Conservation (phyloP, 2,888 invertebrate species). For the Drosophila ustulata region DNA sequence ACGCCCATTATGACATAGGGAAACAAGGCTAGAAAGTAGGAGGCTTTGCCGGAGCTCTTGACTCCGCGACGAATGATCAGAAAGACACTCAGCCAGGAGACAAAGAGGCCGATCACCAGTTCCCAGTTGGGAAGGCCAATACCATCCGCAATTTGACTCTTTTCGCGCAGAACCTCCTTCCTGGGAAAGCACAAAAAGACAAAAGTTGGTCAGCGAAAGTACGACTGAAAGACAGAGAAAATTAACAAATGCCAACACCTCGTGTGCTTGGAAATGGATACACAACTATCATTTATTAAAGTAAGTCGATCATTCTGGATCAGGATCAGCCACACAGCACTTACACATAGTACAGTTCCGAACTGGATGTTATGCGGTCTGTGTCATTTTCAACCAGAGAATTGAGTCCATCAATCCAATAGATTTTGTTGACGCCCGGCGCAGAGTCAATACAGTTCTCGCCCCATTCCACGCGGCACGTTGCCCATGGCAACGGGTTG, state of each 20-base stretch:
- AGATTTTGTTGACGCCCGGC: slow-evolving; percentile 24
- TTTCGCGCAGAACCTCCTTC: slow-evolving; percentile 86
- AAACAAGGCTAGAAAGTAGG: slow-evolving; percentile 91
- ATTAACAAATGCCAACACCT: slow-evolving; percentile 35
- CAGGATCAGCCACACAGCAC: slow-evolving; percentile 64
- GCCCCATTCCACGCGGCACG: slow-evolving; percentile 87
- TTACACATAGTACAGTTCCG: slow-evolving; percentile 87
- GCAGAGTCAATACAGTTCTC: slow-evolving; percentile 83
- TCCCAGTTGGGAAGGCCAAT: slow-evolving; percentile 87
- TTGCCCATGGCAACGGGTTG: slow-evolving; percentile 88
- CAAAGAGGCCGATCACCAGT: slow-evolving; percentile 86
- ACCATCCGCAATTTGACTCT: slow-evolving; percentile 85
- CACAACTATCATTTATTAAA: background rate
- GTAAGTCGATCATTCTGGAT: background rate
- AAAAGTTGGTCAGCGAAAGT: background rate
- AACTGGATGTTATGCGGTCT: slow-evolving; percentile 83
- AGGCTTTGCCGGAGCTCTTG: slow-evolving; percentile 88
- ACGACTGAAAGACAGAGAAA: background rate
- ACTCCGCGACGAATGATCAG: slow-evolving; percentile 87
- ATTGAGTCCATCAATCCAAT: slow-evolving; percentile 24
- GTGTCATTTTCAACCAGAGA: slow-evolving; percentile 25
- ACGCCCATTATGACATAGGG: slow-evolving; percentile 89
- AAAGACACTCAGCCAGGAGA: slow-evolving; percentile 86
- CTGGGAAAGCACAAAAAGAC: slow-evolving; percentile 74
- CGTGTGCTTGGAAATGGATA: background rate